These are phyloP conservation scores for Formicarius rufipectus DNA, from an alignment of 2,113 vertebrate species.

Conservation along the genomic window DNA sequence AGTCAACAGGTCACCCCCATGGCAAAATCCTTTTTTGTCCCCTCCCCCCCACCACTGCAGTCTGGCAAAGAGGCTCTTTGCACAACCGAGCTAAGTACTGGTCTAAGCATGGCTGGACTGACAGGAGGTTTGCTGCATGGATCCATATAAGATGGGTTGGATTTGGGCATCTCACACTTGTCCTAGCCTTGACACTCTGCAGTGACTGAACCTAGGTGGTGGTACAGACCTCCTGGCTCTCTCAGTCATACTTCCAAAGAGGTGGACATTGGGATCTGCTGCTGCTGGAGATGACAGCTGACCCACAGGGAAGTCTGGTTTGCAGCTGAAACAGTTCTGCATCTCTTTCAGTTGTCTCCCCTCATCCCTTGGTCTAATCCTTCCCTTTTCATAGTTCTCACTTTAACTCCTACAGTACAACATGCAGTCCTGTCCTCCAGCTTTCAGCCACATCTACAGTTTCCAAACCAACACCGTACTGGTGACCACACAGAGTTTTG, in stretches of 20 bases:
- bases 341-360: background rate
- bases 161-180: background rate
- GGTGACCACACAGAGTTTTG: background rate
- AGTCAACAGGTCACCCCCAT: background rate
- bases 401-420: background rate
- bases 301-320: background rate
- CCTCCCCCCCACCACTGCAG: background rate
- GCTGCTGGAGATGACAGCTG: background rate
- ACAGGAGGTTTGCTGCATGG: background rate
- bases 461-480: background rate
- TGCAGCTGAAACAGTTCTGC: background rate
- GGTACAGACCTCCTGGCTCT: background rate
- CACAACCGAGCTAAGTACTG: background rate
- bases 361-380: fast-evolving
- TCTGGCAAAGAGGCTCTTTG: background rate
- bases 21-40: background rate
- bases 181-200: background rate
- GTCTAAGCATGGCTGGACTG: background rate
- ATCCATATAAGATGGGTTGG: background rate
- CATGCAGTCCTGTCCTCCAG: background rate
- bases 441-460: background rate
- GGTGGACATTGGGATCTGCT: background rate
- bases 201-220: background rate
- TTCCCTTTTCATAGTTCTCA: background rate
- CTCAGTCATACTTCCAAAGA: background rate